Evolutionary conservation across 2,113 vertebrate species (phyloP), one percentile per base, ranked within the genome.

Genomic region (Nipponia nippon): DNA sequence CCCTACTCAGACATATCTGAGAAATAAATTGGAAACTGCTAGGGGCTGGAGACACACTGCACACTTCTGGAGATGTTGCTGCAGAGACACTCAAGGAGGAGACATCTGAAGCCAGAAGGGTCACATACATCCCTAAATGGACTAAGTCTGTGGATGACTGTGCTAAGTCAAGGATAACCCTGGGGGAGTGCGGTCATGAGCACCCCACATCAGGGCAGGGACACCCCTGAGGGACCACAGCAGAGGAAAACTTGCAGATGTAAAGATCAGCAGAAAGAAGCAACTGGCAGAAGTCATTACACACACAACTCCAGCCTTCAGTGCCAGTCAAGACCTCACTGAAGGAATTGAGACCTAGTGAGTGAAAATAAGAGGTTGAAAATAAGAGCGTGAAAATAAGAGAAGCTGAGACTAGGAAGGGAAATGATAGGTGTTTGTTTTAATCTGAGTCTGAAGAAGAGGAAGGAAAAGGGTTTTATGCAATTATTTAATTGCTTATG

Each of bases 141-240:
- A 73, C 13, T 62, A 69, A 17, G 14, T 55, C 10, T 53, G 25
- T 12, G 29, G 52, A 25, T 38, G 23, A 44, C 12, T 14, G 46
- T 4, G 11, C 7, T 42, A 11, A 4, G 9, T 11, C 20, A 26
- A 50, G 29, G 27, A 46, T 36, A n/a, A 1, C 1, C 9, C 16
- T 30, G 34, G 53, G 4, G 10, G 26, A 27, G 29, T n/a, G 44
- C n/a, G 11, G 11, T 38, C 42, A 30, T n/a, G 13, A 49, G 12
- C 21, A 90, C 23, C 9, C 19, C 6, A 36, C 34, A 27, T 47
- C 34, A 65, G 6, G 14, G 4, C 46, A 67, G 22, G 7, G 34
- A 61, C 5, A 53, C 3, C 5, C 29, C 8, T 66, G 38, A 40
- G 52, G 11, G 7, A 50, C 14, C 4, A 1, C 27, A 93, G 55